Percentiles rank a stretch among this genome's conserved stretches.
These are phyloP conservation scores for Arvicanthis niloticus DNA, from an alignment of 2,113 vertebrate species.

Conservation along the genomic window DNA sequence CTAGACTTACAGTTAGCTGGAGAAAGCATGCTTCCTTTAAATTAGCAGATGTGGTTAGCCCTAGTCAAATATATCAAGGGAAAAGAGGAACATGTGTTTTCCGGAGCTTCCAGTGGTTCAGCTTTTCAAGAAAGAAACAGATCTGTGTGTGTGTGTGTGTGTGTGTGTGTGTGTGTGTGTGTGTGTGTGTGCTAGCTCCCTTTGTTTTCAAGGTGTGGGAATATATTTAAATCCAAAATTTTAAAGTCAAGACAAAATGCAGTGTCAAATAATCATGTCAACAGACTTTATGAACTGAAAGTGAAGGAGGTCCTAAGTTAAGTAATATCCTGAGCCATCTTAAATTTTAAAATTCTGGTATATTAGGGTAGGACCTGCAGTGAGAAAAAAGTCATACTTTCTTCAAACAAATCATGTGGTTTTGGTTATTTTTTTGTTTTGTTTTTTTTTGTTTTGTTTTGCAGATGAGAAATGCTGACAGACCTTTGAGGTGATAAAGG, in stretches of 20 bases:
- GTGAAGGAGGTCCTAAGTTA: background rate
- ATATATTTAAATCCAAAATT: background rate
- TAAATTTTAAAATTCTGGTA: conserved; percentile 23
- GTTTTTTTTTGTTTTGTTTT: background rate
- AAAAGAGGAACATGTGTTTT: background rate
- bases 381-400: background rate
- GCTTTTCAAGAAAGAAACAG: conserved; percentile 26
- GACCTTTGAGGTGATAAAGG: background rate
- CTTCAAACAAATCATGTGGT: background rate
- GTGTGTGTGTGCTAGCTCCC: background rate
- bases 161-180: too few species aligned
- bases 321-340: conserved; percentile 10
- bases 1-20: background rate
- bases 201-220: conserved; percentile 19
- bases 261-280: background rate
- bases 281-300: background rate
- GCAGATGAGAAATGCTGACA: conserved; percentile 24
- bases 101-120: background rate
- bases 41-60: background rate
- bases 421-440: background rate
- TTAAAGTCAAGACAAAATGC: background rate
- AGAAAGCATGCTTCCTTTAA: background rate
- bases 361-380: background rate
- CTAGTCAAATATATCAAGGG: background rate
- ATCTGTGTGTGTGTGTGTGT: background rate